Conservation (phyloP, 1,140 invertebrate species). For the Thrips palmi region DNA sequence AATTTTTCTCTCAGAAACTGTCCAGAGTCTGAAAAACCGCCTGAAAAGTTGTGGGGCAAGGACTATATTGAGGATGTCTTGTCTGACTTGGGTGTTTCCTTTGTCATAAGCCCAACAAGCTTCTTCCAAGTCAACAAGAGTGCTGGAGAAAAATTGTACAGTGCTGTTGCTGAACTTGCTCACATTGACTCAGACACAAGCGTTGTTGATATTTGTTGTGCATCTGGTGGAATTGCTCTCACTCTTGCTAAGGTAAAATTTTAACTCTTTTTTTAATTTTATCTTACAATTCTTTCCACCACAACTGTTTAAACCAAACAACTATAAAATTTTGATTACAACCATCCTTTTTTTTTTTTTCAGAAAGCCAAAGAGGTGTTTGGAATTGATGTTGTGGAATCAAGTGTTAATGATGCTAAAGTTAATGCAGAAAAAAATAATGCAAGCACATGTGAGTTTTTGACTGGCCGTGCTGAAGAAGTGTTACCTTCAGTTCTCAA, state of each 20-base stretch:
- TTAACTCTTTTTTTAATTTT: neutral
- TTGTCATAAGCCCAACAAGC: slow-evolving; percentile 78
- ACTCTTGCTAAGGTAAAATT: slow-evolving; percentile 54
- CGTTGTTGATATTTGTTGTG: slow-evolving; percentile 89
- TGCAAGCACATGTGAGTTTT: slow-evolving; percentile 70
- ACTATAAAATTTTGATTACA: neutral
- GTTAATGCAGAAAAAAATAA: slow-evolving; percentile 66
- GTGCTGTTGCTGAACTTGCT: slow-evolving; percentile 57
- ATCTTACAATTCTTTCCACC: no score
- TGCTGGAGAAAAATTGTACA: slow-evolving; percentile 74
- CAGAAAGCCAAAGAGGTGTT: slow-evolving; percentile 63
- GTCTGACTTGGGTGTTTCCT: slow-evolving; percentile 47
- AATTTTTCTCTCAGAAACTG: no score
- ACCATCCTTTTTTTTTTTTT: slow-evolving; percentile 12
- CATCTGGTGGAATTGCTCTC: slow-evolving; percentile 92
- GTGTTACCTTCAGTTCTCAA: slow-evolving; percentile 51
- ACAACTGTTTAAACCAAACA: slow-evolving; percentile 3
- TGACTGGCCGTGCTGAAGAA: slow-evolving; percentile 79
- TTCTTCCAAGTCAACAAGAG: slow-evolving; percentile 84
- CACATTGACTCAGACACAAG: slow-evolving; percentile 41
- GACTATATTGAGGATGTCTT: slow-evolving; percentile 35
- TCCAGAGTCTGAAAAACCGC: no score
- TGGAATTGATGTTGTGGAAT: slow-evolving; percentile 71
- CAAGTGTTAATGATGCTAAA: slow-evolving; percentile 80
- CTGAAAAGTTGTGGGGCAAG: slow-evolving; percentile 24